Evolutionary conservation across 2,797 vertebrate genomes (phyloP).

Genomic region (Podarcis siculus): DNA sequence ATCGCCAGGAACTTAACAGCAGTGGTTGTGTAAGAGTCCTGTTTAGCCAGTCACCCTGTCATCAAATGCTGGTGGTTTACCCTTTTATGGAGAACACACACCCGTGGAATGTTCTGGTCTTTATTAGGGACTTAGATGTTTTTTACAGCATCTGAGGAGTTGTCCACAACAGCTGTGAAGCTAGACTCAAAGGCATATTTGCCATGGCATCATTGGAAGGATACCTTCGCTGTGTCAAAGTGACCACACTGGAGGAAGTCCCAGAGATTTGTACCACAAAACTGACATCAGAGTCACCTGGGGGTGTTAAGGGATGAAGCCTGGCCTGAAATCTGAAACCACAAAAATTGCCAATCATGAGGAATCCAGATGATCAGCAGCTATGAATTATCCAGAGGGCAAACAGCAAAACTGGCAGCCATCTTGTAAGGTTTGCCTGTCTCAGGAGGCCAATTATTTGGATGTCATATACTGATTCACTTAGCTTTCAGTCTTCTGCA

Average conservation of each 20-base stretch:
- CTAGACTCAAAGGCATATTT: background rate
- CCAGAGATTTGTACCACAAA: background rate
- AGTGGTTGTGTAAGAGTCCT: background rate
- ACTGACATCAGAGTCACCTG: no score
- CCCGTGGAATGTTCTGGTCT: background rate
- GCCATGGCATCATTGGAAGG: background rate
- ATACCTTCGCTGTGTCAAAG: background rate
- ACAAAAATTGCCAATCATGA: background rate
- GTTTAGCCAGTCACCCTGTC: no score
- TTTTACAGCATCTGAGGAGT: background rate
- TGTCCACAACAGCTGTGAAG: background rate
- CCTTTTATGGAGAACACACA: background rate
- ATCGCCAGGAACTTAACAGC: background rate
- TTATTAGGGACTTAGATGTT: background rate
- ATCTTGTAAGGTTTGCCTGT: background rate
- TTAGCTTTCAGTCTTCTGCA: background rate
- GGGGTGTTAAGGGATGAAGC: no score
- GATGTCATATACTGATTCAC: background rate
- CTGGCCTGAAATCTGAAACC: background rate
- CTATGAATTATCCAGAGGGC: background rate
- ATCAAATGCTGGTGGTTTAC: background rate
- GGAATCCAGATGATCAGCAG: background rate
- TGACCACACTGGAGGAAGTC: background rate
- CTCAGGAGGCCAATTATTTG: accelerated
- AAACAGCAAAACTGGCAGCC: background rate